Conservation (phyloP, 2,888 invertebrate species). For the Drosophila melanosoma region DNA sequence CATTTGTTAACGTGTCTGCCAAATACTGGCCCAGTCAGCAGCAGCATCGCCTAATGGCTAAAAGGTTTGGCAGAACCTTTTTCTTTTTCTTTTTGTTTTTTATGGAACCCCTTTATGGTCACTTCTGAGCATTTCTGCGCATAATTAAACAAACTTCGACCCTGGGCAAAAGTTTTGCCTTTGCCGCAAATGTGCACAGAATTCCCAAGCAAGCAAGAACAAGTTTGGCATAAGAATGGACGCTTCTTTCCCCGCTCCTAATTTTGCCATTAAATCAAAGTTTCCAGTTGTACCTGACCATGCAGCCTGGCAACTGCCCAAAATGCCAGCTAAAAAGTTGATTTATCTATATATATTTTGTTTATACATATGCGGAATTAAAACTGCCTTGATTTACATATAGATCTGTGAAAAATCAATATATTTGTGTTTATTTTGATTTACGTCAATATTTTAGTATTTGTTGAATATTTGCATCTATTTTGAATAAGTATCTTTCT, state of each 20-base stretch:
- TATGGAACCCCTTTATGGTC: conserved; percentile 70
- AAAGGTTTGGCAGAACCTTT: conserved; percentile 62
- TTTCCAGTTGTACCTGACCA: conserved; percentile 18
- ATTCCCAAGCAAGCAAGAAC: conserved; percentile 8
- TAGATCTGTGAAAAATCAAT: background rate
- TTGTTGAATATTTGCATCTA: background rate
- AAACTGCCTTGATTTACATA: background rate
- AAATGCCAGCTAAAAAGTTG: background rate
- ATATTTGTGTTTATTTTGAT: background rate
- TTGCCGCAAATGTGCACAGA: conserved; percentile 65
- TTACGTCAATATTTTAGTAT: background rate
- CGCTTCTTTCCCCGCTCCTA: background rate
- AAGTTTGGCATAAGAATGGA: conserved; percentile 27
- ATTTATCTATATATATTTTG: background rate
- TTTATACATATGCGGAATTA: background rate
- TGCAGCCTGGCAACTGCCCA: background rate
- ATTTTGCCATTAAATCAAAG: conserved; percentile 2
- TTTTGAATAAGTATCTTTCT: background rate
- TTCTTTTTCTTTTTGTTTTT: conserved; percentile 36
- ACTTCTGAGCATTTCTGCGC: conserved; percentile 72
- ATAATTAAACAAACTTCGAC: conserved; percentile 75
- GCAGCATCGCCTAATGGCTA: conserved; percentile 35
- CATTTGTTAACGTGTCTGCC: conserved; percentile 55
- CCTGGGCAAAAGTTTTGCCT: conserved; percentile 49
- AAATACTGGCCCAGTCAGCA: conserved; percentile 31